Evolutionary conservation across 1,140 invertebrate species (phyloP), one percentile per base, ranked within the genome.

Genomic region (Ceratina calcarata): DNA sequence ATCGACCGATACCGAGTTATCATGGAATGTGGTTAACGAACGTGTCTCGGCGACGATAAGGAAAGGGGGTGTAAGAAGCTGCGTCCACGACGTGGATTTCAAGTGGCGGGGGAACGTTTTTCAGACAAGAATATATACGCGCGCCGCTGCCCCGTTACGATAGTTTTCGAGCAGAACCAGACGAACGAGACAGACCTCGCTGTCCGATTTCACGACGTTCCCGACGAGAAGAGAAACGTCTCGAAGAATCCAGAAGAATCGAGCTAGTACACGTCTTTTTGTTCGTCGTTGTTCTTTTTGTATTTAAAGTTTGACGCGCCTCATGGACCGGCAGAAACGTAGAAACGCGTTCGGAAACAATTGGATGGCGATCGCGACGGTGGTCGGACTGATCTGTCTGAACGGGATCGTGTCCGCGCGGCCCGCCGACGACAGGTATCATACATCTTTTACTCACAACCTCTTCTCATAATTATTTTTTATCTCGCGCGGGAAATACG

Each of bases 121-220:
- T 37, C 51, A 13, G 37, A n/a, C 27, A 70, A 60, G 75, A 78
- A 61, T 80, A 78, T 57, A 72, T 65, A 67, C 51, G 60, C 55
- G 77, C 13, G 45, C 18, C 60, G n/a, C 13, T 45, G 60, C 1
- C n/a, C 27, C 22, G 32, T 58, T 53, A 49, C 20, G 61, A 78
- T 49, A 78, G 76, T 78, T 72, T 53, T 15, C 51, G 37, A 53
- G 51, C 16, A 80, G 58, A 80, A 69, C n/a, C 57, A 70, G 15
- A 49, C 32, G 20, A 37, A 68, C 16, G 0, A 27, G n/a, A 20
- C 62, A 18, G 45, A 10, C 22, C 10, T 45, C 37, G 2, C 20
- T 20, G 24, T 20, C 18, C 4, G 69, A 66, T 27, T 20, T 57
- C 13, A 55, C 18, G 45, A 10, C 37, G 37, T 45, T 3, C 10